Base-by-base conservation (phyloP, 1,140 invertebrate genomes). In the Lineus longissimus region DNA sequence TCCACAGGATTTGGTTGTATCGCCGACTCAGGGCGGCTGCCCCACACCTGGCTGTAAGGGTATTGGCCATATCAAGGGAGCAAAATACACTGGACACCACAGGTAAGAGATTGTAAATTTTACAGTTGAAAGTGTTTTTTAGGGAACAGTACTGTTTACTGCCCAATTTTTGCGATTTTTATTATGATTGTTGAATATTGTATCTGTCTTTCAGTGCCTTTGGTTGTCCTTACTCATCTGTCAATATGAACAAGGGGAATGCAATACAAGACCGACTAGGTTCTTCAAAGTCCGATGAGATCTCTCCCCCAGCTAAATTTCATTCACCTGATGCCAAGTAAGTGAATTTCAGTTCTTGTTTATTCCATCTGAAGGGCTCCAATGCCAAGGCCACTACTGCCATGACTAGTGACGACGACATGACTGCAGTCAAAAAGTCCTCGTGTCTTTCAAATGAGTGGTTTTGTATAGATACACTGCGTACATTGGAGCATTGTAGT, bases 171-270 rank as follows among this genome's bases (percentile, higher is more conserved):
- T n/a, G n/a, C n/a, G 9, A 19, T 23, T 23, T 51, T 7, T 51
- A 7, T 51, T 7, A 7, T 51, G 6, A 51, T 6, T 66, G 2
- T 58, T 27, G 30, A 22, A 27, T 43, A 0, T 63, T 17, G 27
- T 61, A 43, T 47, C 64, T n/a, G 43, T 56, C n/a, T 76, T 74
- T 43, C 68, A 83, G 88, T 65, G 84, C 87, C 22, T 88, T 89
- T 71, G 88, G 90, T 27, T 97, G 94, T 83, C 94, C 94, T 0
- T 96, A 95, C 82, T 87, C 89, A 1, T 74, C 83, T 2, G 81
- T 86, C 63, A 90, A 91, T 82, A 82, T 90, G 60, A 85, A 86
- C 70, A 86, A 86, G 73, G 86, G 86, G 23, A 78, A 81, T 30
- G 70, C 71, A 25, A 64, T 79, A 7, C 77, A 75, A 43, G 79